These are phyloP conservation scores for Neodiprion pinetum DNA, from an alignment of 1,140 invertebrate species.

Conservation along the genomic window DNA sequence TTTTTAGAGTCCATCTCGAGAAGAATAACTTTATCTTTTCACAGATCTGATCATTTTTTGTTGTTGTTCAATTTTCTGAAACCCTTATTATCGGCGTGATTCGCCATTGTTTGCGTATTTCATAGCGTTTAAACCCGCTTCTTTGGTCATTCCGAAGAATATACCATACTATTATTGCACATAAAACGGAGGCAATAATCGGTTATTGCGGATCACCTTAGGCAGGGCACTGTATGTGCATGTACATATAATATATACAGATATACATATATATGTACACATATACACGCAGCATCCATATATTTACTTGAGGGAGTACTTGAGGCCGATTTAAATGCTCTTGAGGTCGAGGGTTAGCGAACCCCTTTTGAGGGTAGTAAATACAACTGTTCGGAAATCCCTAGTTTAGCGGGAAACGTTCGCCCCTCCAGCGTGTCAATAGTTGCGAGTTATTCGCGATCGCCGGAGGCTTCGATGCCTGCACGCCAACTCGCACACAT, in stretches of 20 bases:
- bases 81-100: no score
- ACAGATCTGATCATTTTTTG: no score
- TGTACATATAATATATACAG: neutral
- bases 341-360: slow-evolving; percentile 1
- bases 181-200: neutral
- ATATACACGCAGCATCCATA: no score
- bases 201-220: neutral
- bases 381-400: slow-evolving; percentile 3
- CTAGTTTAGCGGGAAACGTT: neutral
- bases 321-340: neutral
- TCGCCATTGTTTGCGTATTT: no score
- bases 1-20: no score
- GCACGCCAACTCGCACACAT: neutral
- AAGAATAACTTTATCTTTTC: no score
- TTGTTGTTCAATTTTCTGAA: no score
- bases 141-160: no score
- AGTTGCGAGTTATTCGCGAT: neutral
- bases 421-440: neutral
- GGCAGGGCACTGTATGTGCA: neutral
- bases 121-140: no score
- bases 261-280: neutral
- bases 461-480: neutral
- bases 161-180: no score
- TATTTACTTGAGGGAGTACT: neutral
- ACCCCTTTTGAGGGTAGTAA: neutral